Base-by-base conservation (phyloP, 2,888 invertebrate genomes). In the Bimastos eiseni region DNA sequence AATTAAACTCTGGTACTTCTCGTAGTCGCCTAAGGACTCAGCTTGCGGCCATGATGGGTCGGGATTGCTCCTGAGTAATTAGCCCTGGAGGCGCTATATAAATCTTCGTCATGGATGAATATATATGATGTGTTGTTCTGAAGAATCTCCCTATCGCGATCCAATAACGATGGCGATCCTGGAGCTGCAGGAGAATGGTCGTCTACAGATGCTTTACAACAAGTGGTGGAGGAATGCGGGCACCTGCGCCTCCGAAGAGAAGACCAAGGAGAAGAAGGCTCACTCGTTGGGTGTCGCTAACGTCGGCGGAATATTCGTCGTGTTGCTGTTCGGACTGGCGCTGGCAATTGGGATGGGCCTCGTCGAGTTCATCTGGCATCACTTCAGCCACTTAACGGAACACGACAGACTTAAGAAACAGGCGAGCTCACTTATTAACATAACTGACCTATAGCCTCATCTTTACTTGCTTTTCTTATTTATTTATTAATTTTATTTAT, bases 121-220 rank as follows among this genome's bases (percentile, higher is more conserved):
- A 70, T 70, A 70, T 86, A 21, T 86, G 86, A 8, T 24, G 86
- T 36, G 19, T 36, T 21, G 21, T 36, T 36, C 88, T 92, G 5
- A 88, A 94, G 95, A 93, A 95, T 99, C 99, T 0, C 98, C 98
- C 49, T 98, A 98, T 95, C 96, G 98, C 93, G 98, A 98, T 90
- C 97, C 97, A 91, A 98, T 99, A 93, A 98, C 98, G 94, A 98
- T 98, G 49, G 98, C 98, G 89, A 98, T 99, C 93, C 96, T 99
- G 90, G 98, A 98, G 95, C 96, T 99, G 84, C 99, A 99, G 96
- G 99, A 99, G 95, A 97, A 98, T 95, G 98, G 98, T 88, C 97
- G 97, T 95, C 96, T 99, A 92, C 98, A 95, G 91, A 94, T 94
- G 93, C 96, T 99, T 93, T 99, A 99, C 96, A 98, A 98, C 49